Evolutionary conservation across 1,140 invertebrate species (phyloP).

Genomic region (Potamilus streckersoni): DNA sequence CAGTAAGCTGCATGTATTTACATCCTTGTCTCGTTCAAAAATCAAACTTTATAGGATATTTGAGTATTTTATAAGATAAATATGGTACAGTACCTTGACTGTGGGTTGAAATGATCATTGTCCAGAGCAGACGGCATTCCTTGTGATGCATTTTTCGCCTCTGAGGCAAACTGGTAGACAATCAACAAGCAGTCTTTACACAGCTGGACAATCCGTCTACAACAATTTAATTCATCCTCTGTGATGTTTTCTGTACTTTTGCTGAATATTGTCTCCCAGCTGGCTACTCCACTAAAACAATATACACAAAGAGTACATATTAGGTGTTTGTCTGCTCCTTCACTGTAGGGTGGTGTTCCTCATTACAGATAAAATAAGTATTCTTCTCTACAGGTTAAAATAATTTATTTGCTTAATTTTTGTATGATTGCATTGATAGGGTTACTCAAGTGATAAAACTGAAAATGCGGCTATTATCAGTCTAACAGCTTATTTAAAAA

Average conservation of each 20-base stretch:
- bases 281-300: constrained; percentile 46
- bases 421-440: too few species aligned
- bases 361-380: too few species aligned
- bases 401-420: too few species aligned
- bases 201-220: constrained; percentile 65
- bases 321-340: neutral
- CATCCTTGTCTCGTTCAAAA: too few species aligned
- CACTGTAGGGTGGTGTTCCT: too few species aligned
- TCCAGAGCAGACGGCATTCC: neutral
- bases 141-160: constrained; percentile 49
- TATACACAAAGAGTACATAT: constrained; percentile 6
- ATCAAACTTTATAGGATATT: too few species aligned
- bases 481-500: too few species aligned
- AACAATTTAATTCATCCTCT: constrained; percentile 63
- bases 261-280: constrained; percentile 67
- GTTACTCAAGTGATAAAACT: too few species aligned
- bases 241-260: constrained; percentile 62
- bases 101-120: too few species aligned
- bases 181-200: constrained; percentile 67
- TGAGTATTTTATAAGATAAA: neutral
- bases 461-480: too few species aligned
- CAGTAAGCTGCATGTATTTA: too few species aligned
- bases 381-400: too few species aligned
- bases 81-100: neutral
- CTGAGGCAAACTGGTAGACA: constrained; percentile 68